Base-by-base conservation (phyloP, 2,797 vertebrate species). In the Esox lucius region DNA sequence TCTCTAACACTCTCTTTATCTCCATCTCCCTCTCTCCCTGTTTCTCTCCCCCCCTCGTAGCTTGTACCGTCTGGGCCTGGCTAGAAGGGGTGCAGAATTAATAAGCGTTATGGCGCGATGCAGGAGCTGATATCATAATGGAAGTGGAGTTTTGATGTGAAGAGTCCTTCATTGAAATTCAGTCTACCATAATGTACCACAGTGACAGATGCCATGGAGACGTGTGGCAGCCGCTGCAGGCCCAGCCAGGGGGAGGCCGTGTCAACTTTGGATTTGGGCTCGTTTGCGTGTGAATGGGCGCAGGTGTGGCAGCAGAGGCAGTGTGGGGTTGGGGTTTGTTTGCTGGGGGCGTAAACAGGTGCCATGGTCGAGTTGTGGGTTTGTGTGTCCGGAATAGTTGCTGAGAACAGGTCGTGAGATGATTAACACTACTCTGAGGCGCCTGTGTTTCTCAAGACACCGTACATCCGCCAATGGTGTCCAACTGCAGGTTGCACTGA, bases 11-110 rank as follows among this genome's bases (percentile, higher is more conserved):
- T 56, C 53, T 56, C 53, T 53, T 39, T 39, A 5, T 5, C 35
- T 39, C 35, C 35, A 39, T 39, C 35, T 39, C 35, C 28, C 28
- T 39, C 35, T 39, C 35, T 95, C 95, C 95, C 94, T 89, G 22
- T 61, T 24, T 61, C 22, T 61, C 56, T 95, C 95, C 56, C 56
- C 4, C 9, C 7, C 56, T 24, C 24, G 56, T 13, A 61, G 56
- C 56, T 26, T 6, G 22, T 61, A 61, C 56, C 22, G 22, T 93
- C 75, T 88, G 88, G 91, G 93, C 93, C 93, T 91, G 91, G 92
- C 91, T 92, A 93, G 93, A 91, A 94, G 94, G 94, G 94, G 93
- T 91, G 93, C 92, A 91, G 93, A 94, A 96, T 95, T 95, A 95
- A 96, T 95, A 94, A 96, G 94, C 93, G 93, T 95, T 94, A 93